Base-by-base conservation (phyloP, 2,797 vertebrate genomes). In the Loriculus beryllinus region DNA sequence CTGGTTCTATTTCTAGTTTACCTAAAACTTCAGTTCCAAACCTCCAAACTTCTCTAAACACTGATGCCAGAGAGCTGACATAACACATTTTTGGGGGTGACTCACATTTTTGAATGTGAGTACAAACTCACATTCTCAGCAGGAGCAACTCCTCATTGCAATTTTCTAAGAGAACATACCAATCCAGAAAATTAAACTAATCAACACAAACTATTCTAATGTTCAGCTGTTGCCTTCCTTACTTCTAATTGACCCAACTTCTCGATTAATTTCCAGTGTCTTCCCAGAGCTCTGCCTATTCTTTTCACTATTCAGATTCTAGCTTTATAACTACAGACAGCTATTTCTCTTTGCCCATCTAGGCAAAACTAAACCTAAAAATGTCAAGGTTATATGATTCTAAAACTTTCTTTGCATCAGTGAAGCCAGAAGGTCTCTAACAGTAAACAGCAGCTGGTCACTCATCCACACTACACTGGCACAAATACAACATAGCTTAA, bases 291-390 rank as follows among this genome's bases (percentile, higher is more conserved):
- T 70, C 63, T 65, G 40, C 21, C 83, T 64, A 16, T 49, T 79
- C 23, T 75, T 63, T 39, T 52, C 25, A 47, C 9, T 54, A 25
- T 42, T 83, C 45, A 48, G 40, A 60, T 64, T 87, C 29, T 35
- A 83, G 28, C 49, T 75, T 37, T 64, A 6, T 52, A 75, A 79
- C 68, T 54, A 59, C n/a, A 28, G 20, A n/a, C 26, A 49, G 49
- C 35, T 75, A 43, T 60, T 60, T 76, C 45, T 47, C 51, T 54
- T 54, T 70, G 40, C 16, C 9, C 7, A 18, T 35, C 63, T 65
- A 65, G 19, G 17, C n/a, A 79, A 83, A 87, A 80, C 15, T n/a
- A 65, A 90, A 43, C 45, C 40, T 48, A 22, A 83, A 86, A 87
- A 33, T 5, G 4, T n/a, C 29, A 48, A 47, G 8, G 18, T 51